Evolutionary conservation across 1,140 invertebrate species (phyloP).

Genomic region (Leptestheria dahalacensis): DNA sequence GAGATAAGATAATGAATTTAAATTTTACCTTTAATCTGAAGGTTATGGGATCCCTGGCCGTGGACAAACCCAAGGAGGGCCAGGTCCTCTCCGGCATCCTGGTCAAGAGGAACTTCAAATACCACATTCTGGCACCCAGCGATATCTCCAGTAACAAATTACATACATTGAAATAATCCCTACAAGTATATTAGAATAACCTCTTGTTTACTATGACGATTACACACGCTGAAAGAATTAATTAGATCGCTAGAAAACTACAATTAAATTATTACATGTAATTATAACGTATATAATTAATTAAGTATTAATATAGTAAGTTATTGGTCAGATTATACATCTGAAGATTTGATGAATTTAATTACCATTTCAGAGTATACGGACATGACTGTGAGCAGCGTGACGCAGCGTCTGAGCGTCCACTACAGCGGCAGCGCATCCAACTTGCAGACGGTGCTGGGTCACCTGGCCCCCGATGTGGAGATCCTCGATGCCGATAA

Average conservation of each 20-base stretch:
- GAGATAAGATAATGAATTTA: conserved; percentile 6
- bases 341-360: too few species aligned
- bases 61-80: conserved; percentile 60
- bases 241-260: neutral
- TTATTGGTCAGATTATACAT: too few species aligned
- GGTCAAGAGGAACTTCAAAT: conserved; percentile 96
- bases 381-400: conserved; percentile 80
- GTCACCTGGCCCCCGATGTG: conserved; percentile 65
- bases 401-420: conserved; percentile 78
- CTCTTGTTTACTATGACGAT: too few species aligned
- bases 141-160: conserved; percentile 65
- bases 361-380: conserved; percentile 92
- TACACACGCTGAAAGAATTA: too few species aligned
- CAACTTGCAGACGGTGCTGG: conserved; percentile 65
- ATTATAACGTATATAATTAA: too few species aligned
- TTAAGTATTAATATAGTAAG: too few species aligned
- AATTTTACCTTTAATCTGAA: conserved; percentile 22
- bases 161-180: neutral
- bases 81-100: conserved; percentile 78
- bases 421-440: conserved; percentile 62
- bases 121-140: conserved; percentile 78
- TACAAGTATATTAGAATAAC: too few species aligned
- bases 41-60: conserved; percentile 79
- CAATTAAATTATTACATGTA: neutral
- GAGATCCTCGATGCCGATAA: conserved; percentile 52